A percentile compares a stretch with the other conserved stretches of the same genome.
These are phyloP conservation scores for Dryobota labecula DNA, from an alignment of 2,888 invertebrate genomes.

Conservation along the genomic window DNA sequence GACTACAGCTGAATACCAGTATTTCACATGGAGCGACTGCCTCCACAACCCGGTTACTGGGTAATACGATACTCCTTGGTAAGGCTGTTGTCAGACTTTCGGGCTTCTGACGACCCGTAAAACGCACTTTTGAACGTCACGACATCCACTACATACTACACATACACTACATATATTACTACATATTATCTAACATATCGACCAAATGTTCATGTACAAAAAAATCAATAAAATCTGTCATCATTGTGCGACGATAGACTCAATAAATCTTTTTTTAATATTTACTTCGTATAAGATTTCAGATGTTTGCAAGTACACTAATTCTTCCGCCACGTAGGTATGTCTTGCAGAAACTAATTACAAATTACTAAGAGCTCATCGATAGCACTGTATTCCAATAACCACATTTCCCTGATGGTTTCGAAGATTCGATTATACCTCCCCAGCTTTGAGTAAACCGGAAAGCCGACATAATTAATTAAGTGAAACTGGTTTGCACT, in stretches of 20 bases:
- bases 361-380: neutral
- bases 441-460: conserved; percentile 27
- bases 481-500: conserved; percentile 11
- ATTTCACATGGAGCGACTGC: too few species aligned
- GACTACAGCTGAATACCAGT: too few species aligned
- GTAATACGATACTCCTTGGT: too few species aligned
- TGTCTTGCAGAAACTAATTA: neutral
- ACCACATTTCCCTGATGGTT: conserved; percentile 6
- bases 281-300: neutral
- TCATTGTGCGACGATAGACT: neutral
- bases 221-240: neutral
- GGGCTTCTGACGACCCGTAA: too few species aligned
- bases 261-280: neutral
- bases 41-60: too few species aligned
- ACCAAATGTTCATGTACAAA: neutral
- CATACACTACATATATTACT: too few species aligned
- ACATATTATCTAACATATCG: too few species aligned
- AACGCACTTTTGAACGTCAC: too few species aligned
- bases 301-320: neutral
- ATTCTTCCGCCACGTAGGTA: neutral
- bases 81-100: too few species aligned
- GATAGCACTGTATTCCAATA: neutral
- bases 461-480: conserved; percentile 40
- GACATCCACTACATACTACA: too few species aligned
- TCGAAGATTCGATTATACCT: conserved; percentile 17